phyloP scores from a whole-genome alignment of 1,140 invertebrate species.

The Trichonephila clavata region DNA sequence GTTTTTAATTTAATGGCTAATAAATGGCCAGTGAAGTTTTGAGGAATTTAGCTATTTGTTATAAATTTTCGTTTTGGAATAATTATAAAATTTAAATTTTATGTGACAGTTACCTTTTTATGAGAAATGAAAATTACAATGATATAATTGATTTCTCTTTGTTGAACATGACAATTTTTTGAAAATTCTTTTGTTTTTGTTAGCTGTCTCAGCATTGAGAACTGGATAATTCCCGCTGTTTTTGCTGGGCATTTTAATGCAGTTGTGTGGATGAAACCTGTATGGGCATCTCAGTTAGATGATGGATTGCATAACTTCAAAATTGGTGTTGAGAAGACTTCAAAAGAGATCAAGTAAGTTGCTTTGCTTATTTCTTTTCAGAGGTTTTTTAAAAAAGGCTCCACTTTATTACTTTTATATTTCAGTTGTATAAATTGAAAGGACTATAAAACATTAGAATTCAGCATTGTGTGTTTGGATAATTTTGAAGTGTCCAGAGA shows the following conservation, averaged over 20 bases:
- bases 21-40: too few relatives aligned
- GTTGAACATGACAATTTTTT: background rate
- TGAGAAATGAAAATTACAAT: too few relatives aligned
- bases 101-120: too few relatives aligned
- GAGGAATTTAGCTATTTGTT: too few relatives aligned
- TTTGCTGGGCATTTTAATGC: conserved; percentile 91
- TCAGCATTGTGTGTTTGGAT: too few relatives aligned
- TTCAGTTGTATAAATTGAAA: background rate
- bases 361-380: background rate
- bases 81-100: too few relatives aligned
- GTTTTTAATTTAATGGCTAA: too few relatives aligned
- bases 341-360: conserved; percentile 70
- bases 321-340: conserved; percentile 45
- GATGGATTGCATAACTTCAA: conserved; percentile 68
- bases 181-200: background rate
- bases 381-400: too few relatives aligned
- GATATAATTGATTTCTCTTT: too few relatives aligned
- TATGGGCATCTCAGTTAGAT: conserved; percentile 86
- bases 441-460: background rate
- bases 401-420: too few relatives aligned
- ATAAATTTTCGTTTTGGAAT: too few relatives aligned
- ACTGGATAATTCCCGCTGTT: conserved; percentile 93
- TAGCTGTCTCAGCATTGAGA: conserved; percentile 88
- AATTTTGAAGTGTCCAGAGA: too few relatives aligned
- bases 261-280: conserved; percentile 92